Conservation (phyloP, 2,888 invertebrate genomes). For the Plusia festucae region DNA sequence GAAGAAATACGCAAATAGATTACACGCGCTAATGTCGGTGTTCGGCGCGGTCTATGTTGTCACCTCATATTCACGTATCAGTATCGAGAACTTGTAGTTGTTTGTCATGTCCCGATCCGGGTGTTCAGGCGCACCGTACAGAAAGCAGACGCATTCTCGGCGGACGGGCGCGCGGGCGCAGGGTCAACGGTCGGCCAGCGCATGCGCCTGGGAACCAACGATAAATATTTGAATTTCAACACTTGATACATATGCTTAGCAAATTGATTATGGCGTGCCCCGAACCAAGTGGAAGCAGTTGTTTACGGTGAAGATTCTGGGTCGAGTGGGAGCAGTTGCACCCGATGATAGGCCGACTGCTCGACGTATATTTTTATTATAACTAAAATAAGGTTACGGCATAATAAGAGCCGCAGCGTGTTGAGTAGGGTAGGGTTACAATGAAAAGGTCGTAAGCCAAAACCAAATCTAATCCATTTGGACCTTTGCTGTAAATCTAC, state of each 20-base stretch:
- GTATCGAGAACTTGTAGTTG: slow-evolving; percentile 67
- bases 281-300: slow-evolving; percentile 66
- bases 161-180: slow-evolving; percentile 70
- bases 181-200: slow-evolving; percentile 86
- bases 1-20: slow-evolving; percentile 34
- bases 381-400: neutral
- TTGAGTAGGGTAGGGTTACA: neutral
- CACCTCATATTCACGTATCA: slow-evolving; percentile 53
- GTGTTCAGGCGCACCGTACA: slow-evolving; percentile 72
- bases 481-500: slow-evolving; percentile 10
- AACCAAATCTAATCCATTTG: slow-evolving; percentile 19
- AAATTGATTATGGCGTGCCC: slow-evolving; percentile 83
- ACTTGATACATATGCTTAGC: slow-evolving; percentile 88
- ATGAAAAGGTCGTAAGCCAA: neutral
- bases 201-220: slow-evolving; percentile 85
- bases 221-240: slow-evolving; percentile 89
- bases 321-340: slow-evolving; percentile 50
- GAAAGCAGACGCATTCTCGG: slow-evolving; percentile 78
- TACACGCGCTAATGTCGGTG: slow-evolving; percentile 22
- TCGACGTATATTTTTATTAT: slow-evolving; percentile 17
- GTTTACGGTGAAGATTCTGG: slow-evolving; percentile 73
- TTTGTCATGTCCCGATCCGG: slow-evolving; percentile 70
- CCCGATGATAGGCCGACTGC: slow-evolving; percentile 15
- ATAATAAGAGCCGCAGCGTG: slow-evolving; percentile 3
- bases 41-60: slow-evolving; percentile 32